These are phyloP conservation scores for Phymatocera aterrima DNA, from an alignment of 2,888 invertebrate genomes.

Conservation along the genomic window DNA sequence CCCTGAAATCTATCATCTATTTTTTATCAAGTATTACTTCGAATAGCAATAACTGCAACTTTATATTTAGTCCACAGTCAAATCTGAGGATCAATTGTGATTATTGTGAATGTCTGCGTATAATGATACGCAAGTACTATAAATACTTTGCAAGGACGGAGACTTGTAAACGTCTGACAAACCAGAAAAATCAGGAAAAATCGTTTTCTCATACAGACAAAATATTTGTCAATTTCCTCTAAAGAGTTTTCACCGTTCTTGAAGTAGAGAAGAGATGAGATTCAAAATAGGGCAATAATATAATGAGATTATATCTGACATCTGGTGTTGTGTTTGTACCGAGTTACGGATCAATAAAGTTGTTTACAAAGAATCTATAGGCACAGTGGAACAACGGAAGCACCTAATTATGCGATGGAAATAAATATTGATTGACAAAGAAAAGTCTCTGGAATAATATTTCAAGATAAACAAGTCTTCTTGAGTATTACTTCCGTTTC, in stretches of 20 bases:
- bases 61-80: not conserved
- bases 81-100: not conserved
- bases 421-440: conserved; percentile 21
- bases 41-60: not conserved
- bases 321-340: conserved; percentile 15
- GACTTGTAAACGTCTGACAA: not conserved
- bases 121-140: too few species aligned
- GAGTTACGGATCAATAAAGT: conserved; percentile 29
- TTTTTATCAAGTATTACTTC: not conserved
- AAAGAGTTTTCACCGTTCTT: not conserved
- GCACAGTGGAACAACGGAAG: not conserved
- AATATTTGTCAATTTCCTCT: not conserved
- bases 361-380: conserved; percentile 31
- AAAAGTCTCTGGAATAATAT: not conserved
- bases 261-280: not conserved
- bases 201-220: not conserved
- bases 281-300: not conserved
- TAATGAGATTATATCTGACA: not conserved
- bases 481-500: not conserved
- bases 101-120: not conserved
- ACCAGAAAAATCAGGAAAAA: not conserved
- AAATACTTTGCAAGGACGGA: not conserved
- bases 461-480: not conserved
- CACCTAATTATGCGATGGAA: not conserved
- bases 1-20: not conserved